Conservation (phyloP, 2,888 invertebrate species). For the Drosophila robusta region DNA sequence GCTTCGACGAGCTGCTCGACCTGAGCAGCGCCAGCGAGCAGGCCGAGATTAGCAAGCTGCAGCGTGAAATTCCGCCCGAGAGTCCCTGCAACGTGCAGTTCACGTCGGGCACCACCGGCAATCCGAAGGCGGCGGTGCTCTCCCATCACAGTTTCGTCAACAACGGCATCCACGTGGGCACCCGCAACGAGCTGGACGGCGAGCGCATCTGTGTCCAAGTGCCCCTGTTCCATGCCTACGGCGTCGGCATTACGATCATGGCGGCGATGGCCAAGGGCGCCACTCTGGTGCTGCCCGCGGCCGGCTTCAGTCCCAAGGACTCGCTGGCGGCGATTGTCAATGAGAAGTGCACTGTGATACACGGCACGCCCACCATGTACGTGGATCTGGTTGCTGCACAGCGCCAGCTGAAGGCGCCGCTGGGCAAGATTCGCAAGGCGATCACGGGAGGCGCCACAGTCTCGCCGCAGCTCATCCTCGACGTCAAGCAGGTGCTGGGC, state of each 20-base stretch:
- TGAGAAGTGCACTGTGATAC: slow-evolving; percentile 90
- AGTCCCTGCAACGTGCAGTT: slow-evolving; percentile 92
- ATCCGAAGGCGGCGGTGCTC: slow-evolving; percentile 91
- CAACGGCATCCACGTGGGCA: slow-evolving; percentile 89
- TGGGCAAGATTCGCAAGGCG: slow-evolving; percentile 86
- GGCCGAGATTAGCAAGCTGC: slow-evolving; percentile 79
- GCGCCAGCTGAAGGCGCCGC: slow-evolving; percentile 84
- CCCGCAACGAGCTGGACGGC: slow-evolving; percentile 84
- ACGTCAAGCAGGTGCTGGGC: slow-evolving; percentile 85
- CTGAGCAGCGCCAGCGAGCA: slow-evolving; percentile 60
- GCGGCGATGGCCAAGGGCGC: slow-evolving; percentile 87
- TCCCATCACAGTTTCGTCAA: slow-evolving; percentile 91
- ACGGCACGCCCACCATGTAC: slow-evolving; percentile 95
- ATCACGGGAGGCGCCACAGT: slow-evolving; percentile 91
- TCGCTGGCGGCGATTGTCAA: slow-evolving; percentile 88
- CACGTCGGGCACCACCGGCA: slow-evolving; percentile 92
- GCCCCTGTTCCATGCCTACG: slow-evolving; percentile 94
- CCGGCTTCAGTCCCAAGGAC: slow-evolving; percentile 87
- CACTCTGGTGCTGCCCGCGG: slow-evolving; percentile 88
- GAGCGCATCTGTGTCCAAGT: slow-evolving; percentile 88
- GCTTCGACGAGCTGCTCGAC: slow-evolving; percentile 85
- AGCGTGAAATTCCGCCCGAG: slow-evolving; percentile 88
- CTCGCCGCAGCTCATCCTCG: slow-evolving; percentile 87
- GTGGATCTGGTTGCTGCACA: slow-evolving; percentile 89
- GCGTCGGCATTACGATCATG: slow-evolving; percentile 88